Evolutionary conservation across 1,140 invertebrate species (phyloP).

Genomic region (Drosophila orena): DNA sequence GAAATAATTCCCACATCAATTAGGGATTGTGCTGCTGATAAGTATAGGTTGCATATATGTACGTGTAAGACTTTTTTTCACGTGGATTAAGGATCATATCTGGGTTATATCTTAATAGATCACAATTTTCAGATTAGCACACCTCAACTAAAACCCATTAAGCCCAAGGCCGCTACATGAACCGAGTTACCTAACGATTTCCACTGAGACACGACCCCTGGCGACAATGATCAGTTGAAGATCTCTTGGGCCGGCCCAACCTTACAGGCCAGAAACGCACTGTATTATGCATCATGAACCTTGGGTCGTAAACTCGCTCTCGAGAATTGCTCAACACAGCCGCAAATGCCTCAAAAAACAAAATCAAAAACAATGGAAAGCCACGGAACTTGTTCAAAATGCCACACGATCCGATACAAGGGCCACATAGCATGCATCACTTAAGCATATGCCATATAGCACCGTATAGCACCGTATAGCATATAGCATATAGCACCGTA

Average conservation of each 20-base stretch:
- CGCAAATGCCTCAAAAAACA: conserved; percentile 7
- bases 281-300: conserved; percentile 25
- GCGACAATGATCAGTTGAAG: conserved; percentile 4
- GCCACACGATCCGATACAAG: conserved; percentile 59
- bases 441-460: neutral
- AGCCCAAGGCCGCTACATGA: neutral
- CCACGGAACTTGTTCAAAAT: conserved; percentile 62
- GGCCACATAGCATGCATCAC: conserved; percentile 7
- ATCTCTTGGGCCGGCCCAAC: neutral
- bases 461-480: neutral
- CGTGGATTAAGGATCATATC: neutral
- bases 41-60: neutral
- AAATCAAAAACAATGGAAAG: conserved; percentile 37
- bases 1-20: no score
- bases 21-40: neutral
- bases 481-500: neutral
- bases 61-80: neutral
- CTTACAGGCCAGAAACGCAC: conserved; percentile 10
- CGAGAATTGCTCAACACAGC: conserved; percentile 42
- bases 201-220: neutral
- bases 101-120: no score
- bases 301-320: conserved; percentile 39
- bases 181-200: conserved; percentile 2
- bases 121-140: neutral
- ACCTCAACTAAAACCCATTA: neutral